Percentiles rank a stretch among this genome's conserved stretches.
These are phyloP conservation scores for Tinea semifulvella DNA, from an alignment of 2,888 invertebrate genomes.

Conservation along the genomic window DNA sequence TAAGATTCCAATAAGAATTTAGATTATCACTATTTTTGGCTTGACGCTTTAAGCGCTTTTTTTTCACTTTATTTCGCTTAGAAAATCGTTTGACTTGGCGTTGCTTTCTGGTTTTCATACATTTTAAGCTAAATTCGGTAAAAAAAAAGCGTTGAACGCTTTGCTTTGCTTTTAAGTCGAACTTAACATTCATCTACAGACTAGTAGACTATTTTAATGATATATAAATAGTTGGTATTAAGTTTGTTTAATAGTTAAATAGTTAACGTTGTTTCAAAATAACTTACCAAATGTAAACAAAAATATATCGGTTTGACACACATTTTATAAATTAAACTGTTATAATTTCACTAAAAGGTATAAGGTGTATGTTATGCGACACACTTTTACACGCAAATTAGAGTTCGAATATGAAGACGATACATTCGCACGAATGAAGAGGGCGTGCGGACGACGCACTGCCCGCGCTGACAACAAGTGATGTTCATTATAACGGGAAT, in stretches of 20 bases:
- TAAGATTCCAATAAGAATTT: slow-evolving; percentile 14
- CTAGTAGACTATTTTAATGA: too few species aligned
- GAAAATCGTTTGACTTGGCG: too few species aligned
- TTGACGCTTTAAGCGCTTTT: too few species aligned
- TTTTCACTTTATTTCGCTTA: too few species aligned
- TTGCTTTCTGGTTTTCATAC: too few species aligned
- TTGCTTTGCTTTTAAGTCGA: too few species aligned
- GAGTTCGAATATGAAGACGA: slow-evolving; percentile 47
- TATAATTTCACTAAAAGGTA: slow-evolving; percentile 31
- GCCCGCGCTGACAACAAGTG: slow-evolving; percentile 58
- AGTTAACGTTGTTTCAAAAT: neutral
- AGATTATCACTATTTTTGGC: too few species aligned
- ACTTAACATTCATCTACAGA: too few species aligned
- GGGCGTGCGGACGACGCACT: slow-evolving; percentile 61
- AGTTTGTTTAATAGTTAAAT: neutral
- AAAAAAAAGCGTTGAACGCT: too few species aligned
- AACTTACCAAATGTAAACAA: slow-evolving; percentile 50
- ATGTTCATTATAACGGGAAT: slow-evolving; percentile 61
- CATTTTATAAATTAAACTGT: slow-evolving; percentile 39
- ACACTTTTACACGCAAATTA: slow-evolving; percentile 50
- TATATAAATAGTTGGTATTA: neutral
- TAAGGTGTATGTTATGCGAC: slow-evolving; percentile 28
- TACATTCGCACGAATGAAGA: slow-evolving; percentile 57
- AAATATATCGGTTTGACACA: slow-evolving; percentile 41
- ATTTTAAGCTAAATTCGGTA: too few species aligned